These are phyloP conservation scores for Salpingus planirostris DNA, from an alignment of 2,888 invertebrate genomes.

Conservation along the genomic window DNA sequence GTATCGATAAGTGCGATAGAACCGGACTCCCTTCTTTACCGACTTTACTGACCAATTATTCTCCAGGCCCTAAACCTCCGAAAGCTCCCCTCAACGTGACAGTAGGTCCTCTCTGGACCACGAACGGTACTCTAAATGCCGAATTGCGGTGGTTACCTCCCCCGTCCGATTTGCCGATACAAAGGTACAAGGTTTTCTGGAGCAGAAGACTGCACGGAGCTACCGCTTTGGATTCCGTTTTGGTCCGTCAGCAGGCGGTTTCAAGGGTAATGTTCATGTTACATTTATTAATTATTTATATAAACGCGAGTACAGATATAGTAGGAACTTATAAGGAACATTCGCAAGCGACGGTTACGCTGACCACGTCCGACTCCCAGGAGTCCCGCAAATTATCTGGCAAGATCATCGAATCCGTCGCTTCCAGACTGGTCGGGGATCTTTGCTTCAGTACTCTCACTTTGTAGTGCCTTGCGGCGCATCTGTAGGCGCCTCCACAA, in stretches of 20 bases:
- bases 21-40: too few relatives aligned
- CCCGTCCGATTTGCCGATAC: slow-evolving; percentile 61
- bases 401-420: slow-evolving; percentile 18
- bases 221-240: slow-evolving; percentile 51
- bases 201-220: slow-evolving; percentile 57
- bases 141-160: slow-evolving; percentile 62
- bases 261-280: slow-evolving; percentile 43
- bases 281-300: not conserved
- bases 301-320: not conserved
- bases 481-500: slow-evolving; percentile 28
- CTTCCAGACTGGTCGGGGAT: slow-evolving; percentile 12
- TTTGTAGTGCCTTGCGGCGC: slow-evolving; percentile 30
- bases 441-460: slow-evolving; percentile 32
- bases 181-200: slow-evolving; percentile 67
- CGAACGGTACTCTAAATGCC: slow-evolving; percentile 47
- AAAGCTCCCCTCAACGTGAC: slow-evolving; percentile 53
- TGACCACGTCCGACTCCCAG: slow-evolving; percentile 32
- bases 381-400: slow-evolving; percentile 30
- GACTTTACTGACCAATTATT: too few relatives aligned
- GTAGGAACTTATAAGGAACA: slow-evolving; percentile 22
- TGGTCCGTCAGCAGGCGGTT: slow-evolving; percentile 55
- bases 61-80: slow-evolving; percentile 51
- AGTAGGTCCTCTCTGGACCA: slow-evolving; percentile 42
- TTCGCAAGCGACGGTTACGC: slow-evolving; percentile 38
- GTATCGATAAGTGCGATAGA: slow-evolving; percentile 40